Base-by-base conservation (phyloP, 2,797 vertebrate species). In the Phrynocephalus guinanensis region DNA sequence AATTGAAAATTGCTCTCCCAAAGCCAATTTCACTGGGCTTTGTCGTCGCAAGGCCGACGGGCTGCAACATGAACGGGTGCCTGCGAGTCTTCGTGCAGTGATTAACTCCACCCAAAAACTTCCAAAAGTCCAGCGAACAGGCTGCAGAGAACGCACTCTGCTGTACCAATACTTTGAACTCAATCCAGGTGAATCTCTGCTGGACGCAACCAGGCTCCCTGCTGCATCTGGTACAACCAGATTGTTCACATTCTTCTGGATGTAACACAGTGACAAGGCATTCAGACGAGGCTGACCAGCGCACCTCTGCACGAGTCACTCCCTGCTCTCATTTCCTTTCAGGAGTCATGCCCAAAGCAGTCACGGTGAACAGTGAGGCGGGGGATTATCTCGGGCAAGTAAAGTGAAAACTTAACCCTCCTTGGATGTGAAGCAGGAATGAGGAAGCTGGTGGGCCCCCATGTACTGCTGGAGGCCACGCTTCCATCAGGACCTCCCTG, bases 391-490 rank as follows among this genome's bases (percentile, higher is more conserved):
- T 56, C 52, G 48, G 33, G 1, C 60, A 44, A 44, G 67, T 24
- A 11, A n/a, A 33, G 13, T 33, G 5, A 26, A 33, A 70, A 16
- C 18, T 24, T 1, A 82, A 82, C 50, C 38, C 24, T 50, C 28
- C 15, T 22, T n/a, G 13, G 60, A 16, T 16, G 16, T 16, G 18
- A 63, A 20, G 60, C 60, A 63, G 44, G 26, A 4, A 33, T 9
- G 71, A 15, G 71, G 4, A 26, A 73, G 9, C 28, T 2, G 7
- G 70, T 71, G 70, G 13, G 28, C 70, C 70, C 3, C n/a, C 71
- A 33, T 15, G 28, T 18, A 0, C 1, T 1, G 70, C 28, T n/a
- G 15, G 30, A 18, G 3, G 13, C 30, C n/a, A 5, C 1, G 30
- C 13, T 18, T 4, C n/a, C 30, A 73, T 33, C 71, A 16, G 60